These are phyloP conservation scores for Teleogryllus occipitalis DNA, from an alignment of 1,140 invertebrate species.

Conservation along the genomic window DNA sequence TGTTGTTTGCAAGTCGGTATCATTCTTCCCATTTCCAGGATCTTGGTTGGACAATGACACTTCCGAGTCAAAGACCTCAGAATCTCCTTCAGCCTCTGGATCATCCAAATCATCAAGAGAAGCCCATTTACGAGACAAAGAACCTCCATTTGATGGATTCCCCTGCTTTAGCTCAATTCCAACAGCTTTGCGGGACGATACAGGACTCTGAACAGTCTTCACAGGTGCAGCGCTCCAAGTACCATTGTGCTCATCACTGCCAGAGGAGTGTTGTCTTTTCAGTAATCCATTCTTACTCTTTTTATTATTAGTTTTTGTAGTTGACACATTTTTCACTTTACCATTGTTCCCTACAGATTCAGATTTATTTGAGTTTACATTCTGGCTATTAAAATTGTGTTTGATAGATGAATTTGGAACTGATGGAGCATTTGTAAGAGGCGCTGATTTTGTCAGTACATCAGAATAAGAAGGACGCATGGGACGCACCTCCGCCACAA, in stretches of 20 bases:
- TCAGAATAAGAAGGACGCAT: constrained; percentile 77
- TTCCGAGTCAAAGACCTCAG: constrained; percentile 13
- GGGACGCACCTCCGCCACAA: constrained; percentile 73
- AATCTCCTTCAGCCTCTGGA: constrained; percentile 8
- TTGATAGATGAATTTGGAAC: constrained; percentile 29
- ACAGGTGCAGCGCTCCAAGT: constrained; percentile 8
- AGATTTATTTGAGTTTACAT: constrained; percentile 11
- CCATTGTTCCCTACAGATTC: neutral
- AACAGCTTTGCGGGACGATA: constrained; percentile 21
- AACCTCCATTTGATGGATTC: constrained; percentile 22
- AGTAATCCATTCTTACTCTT: constrained; percentile 30
- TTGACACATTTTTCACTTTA: neutral
- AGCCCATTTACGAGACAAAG: constrained; percentile 25
- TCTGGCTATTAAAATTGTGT: constrained; percentile 21
- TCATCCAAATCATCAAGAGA: constrained; percentile 28
- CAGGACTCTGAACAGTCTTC: constrained; percentile 20
- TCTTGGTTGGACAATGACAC: neutral
- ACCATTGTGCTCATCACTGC: constrained; percentile 41
- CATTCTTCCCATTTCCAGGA: neutral
- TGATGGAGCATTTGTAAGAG: constrained; percentile 32
- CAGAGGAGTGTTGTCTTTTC: constrained; percentile 43
- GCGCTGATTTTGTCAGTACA: constrained; percentile 61
- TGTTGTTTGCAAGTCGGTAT: neutral
- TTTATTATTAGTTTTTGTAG: constrained; percentile 38
- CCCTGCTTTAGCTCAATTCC: constrained; percentile 33